Evolutionary conservation across 2,888 invertebrate genomes (phyloP).

Genomic region (Timandra comae): DNA sequence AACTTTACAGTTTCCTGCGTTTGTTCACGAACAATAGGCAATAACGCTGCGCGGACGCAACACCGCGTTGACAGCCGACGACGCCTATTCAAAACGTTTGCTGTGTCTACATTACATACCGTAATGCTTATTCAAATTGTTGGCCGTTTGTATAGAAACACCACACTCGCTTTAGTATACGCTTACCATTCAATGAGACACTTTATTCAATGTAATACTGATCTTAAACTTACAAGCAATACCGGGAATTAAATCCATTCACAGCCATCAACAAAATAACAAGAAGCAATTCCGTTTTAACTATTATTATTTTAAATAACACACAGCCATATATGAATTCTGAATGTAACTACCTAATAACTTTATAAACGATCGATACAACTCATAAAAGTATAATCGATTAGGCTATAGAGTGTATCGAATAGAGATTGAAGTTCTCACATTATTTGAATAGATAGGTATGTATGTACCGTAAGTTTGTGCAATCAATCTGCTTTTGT

Average conservation of each 20-base stretch:
- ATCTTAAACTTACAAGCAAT: background rate
- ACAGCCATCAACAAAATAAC: too few relatives aligned
- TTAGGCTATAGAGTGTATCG: background rate
- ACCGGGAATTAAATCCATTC: constrained; percentile 7
- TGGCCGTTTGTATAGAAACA: constrained; percentile 15
- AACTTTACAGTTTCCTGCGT: constrained; percentile 73
- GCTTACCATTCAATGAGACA: constrained; percentile 5
- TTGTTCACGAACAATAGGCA: constrained; percentile 69
- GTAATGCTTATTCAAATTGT: constrained; percentile 43
- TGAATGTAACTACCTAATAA: background rate
- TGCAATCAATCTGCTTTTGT: constrained; percentile 5
- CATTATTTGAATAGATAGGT: background rate
- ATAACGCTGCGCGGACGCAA: constrained; percentile 52
- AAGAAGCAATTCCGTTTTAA: too few relatives aligned
- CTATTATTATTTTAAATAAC: too few relatives aligned
- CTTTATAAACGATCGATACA: background rate
- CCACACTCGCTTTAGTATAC: constrained; percentile 11
- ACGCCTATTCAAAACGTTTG: constrained; percentile 50
- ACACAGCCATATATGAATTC: background rate
- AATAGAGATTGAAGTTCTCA: constrained; percentile 1
- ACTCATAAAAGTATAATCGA: constrained; percentile 1
- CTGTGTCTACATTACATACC: constrained; percentile 42
- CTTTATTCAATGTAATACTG: constrained; percentile 9
- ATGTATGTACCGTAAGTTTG: constrained; percentile 5
- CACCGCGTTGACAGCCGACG: constrained; percentile 47